Base-by-base conservation (phyloP, 2,888 invertebrate genomes). In the Melinaea menophilus region DNA sequence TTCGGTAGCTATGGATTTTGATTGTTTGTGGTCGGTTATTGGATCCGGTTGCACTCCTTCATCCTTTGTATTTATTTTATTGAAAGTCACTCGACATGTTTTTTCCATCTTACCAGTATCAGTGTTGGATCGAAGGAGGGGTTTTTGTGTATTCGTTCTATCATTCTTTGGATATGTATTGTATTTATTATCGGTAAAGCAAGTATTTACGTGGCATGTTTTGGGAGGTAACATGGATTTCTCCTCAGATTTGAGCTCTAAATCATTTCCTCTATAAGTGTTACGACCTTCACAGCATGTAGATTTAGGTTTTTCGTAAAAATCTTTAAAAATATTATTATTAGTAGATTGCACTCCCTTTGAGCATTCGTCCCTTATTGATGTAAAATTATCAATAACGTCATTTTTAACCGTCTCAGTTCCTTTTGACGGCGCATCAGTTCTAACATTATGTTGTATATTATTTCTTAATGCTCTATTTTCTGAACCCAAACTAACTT, bases 161-260 rank as follows among this genome's bases (percentile, higher is more conserved):
- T 73, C 67, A 33, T 64, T 69, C 72, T 79, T 82, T 35, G 86
- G 88, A 68, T 79, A 83, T 35, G 84, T 85, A 63, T 79, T 78
- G 63, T 65, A 79, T 65, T 73, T 69, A 7, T 66, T 67, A 56
- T 68, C 64, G 13, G 56, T 60, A 4, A 63, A 33, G 58, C 70
- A 69, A 13, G 72, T 67, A 56, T 72, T 74, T 45, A 73, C 64
- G 3, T 59, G 37, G 34, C 45, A 61, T 12, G 46, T n/a, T 9
- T 58, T 58, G 34, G 55, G 13, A n/a, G 12, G 37, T 3, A 48
- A 5, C 55, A 55, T 57, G 5, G 7, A 13, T 58, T 55, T 58
- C 35, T 41, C 54, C 34, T 58, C 54, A 41, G 62, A 64, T 46
- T 67, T 71, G 46, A 66, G 34, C 70, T 69, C 35, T 60, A 62